Evolutionary conservation across 2,113 vertebrate species (phyloP).

Genomic region (Nematolebias whitei): DNA sequence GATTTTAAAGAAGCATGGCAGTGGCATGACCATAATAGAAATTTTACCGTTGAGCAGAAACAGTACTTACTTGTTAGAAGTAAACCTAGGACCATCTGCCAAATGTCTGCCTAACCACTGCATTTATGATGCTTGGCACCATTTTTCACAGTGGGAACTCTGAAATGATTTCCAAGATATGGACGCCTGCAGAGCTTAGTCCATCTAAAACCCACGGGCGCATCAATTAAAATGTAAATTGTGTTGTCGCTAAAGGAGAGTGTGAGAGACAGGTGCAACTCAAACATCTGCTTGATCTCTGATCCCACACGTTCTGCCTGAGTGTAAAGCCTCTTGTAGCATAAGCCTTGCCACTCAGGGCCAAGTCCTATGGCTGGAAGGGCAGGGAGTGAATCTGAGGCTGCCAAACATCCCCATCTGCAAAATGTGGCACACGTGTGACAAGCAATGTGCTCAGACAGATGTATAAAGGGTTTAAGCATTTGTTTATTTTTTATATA

Average conservation of each 20-base stretch:
- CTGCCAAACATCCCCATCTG: slow-evolving; percentile 58
- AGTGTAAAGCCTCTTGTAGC: slow-evolving; percentile 45
- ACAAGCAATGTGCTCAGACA: slow-evolving; percentile 67
- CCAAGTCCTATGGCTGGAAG: slow-evolving; percentile 55
- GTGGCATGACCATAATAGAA: slow-evolving; percentile 2
- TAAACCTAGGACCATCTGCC: slow-evolving; percentile 40
- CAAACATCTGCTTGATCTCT: slow-evolving; percentile 73
- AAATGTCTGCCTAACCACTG: slow-evolving; percentile 47
- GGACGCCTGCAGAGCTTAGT: slow-evolving; percentile 39
- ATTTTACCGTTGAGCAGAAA: slow-evolving; percentile 18
- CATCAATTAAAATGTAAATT: slow-evolving; percentile 74
- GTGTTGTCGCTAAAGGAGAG: slow-evolving; percentile 42
- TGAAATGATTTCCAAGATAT: slow-evolving; percentile 55
- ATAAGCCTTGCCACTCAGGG: slow-evolving; percentile 52
- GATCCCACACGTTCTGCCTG: slow-evolving; percentile 52
- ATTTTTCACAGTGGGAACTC: slow-evolving; percentile 49
- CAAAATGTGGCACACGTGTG: slow-evolving; percentile 62
- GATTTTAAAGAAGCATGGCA: slow-evolving; percentile 14
- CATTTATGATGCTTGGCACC: slow-evolving; percentile 41
- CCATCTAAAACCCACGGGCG: slow-evolving; percentile 60
- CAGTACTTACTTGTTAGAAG: slow-evolving; percentile 42
- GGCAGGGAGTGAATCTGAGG: slow-evolving; percentile 51
- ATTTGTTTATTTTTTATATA: slow-evolving; percentile 6
- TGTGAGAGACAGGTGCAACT: slow-evolving; percentile 58
- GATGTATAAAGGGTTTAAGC: slow-evolving; percentile 63